Percentiles rank a stretch among this genome's conserved stretches.
phyloP scores from a whole-genome alignment of 2,113 vertebrate genomes.

The Prionailurus viverrinus region DNA sequence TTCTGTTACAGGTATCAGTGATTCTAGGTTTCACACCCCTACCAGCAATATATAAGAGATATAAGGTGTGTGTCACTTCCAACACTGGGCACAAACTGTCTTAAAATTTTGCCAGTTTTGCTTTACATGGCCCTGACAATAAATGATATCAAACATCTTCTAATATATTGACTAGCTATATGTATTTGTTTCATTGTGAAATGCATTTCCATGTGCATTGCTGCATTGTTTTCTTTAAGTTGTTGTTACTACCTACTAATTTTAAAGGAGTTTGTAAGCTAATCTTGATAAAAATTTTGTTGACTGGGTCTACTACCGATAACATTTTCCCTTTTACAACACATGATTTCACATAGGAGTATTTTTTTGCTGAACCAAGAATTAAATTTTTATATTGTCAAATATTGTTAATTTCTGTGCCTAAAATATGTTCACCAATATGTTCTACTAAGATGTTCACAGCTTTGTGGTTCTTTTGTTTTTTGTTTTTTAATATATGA shows the following conservation, averaged over 20 bases:
- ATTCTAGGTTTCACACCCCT: background rate
- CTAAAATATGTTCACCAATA: slow-evolving; percentile 43
- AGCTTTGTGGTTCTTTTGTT: background rate
- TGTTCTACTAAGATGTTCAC: slow-evolving; percentile 38
- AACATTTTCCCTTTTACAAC: background rate
- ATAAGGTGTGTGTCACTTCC: background rate
- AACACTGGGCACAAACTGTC: background rate
- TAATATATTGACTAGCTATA: background rate
- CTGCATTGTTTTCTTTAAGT: background rate
- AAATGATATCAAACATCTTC: background rate
- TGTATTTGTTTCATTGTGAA: background rate
- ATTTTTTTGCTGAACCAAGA: slow-evolving; percentile 51
- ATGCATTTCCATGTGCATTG: background rate
- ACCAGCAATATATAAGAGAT: background rate
- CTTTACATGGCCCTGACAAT: background rate
- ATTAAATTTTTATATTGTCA: slow-evolving; percentile 46
- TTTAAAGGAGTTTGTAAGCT: background rate
- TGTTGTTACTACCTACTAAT: background rate
- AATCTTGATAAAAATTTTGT: background rate
- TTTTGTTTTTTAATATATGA: no score
- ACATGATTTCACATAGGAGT: slow-evolving; percentile 3
- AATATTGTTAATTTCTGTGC: slow-evolving; percentile 40
- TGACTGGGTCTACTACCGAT: background rate
- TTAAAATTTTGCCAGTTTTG: background rate
- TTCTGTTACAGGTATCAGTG: background rate